Evolutionary conservation across 1,140 invertebrate genomes (phyloP), one percentile per base, ranked within the genome.

Genomic region (Polyergus mexicanus): DNA sequence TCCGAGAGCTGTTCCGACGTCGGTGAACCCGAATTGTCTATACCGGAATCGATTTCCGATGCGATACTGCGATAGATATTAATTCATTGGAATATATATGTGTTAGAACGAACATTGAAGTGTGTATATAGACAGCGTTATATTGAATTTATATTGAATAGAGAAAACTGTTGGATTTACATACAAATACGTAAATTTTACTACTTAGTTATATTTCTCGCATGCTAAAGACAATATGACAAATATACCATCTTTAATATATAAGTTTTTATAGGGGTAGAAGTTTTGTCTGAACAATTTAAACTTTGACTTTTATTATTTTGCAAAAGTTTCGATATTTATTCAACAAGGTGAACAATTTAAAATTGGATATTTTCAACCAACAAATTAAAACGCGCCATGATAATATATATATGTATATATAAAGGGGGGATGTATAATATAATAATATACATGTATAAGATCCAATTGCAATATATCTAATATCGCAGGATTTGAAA

Each of bases 21-120:
- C 38, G 54, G 38, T 74, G 68, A 83, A 83, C 44, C 72, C 13
- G 68, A 83, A 83, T 83, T 83, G 68, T 74, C n/a, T 81, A 44
- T 68, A n/a, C 22, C 19, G 13, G 54, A 60, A 74, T 74, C 78
- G 68, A 83, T 83, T 74, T n/a, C 25, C 78, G 68, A 74, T 56
- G 28, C 63, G 38, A 72, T 81, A 58, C 22, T 44, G 22, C 63
- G 5, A 80, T 47, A 56, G 65, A 80, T 69, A 83, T 72, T 74
- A 74, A 74, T 54, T 4, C 8, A 41, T 58, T 10, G 22, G 28
- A 81, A 19, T 65, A 47, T 62, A 62, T 63, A 28, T 58, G 44
- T 56, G 13, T 10, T 10, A 10, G 3, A 58, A 32, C 44, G 35
- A 44, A 56, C 13, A 25, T 75, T 62, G 13, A 60, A 75, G 51